These are phyloP conservation scores for Lycophotia porphyrea DNA, from an alignment of 2,888 invertebrate species.

Conservation along the genomic window DNA sequence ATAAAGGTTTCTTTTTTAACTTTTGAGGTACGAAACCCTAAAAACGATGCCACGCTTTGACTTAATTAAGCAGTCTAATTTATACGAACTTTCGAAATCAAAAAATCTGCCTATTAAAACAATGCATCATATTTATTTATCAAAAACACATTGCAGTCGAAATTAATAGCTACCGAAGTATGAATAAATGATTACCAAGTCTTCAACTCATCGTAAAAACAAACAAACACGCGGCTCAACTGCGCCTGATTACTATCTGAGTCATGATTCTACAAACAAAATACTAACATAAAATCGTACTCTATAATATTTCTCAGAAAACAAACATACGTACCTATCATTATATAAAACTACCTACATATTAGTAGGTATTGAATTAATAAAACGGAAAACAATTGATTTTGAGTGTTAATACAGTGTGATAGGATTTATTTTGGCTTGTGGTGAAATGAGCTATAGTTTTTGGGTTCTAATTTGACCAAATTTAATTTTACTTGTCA, in stretches of 20 bases:
- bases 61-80: too few species aligned
- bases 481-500: not conserved
- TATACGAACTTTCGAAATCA: too few species aligned
- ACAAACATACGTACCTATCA: constrained; percentile 32
- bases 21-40: too few species aligned
- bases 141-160: not conserved
- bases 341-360: constrained; percentile 36
- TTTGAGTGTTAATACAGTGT: constrained; percentile 10
- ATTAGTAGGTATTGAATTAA: constrained; percentile 18
- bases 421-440: constrained; percentile 26
- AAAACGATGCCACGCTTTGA: too few species aligned
- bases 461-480: constrained; percentile 2
- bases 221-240: constrained; percentile 16
- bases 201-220: not conserved
- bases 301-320: constrained; percentile 49
- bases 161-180: constrained; percentile 16
- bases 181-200: constrained; percentile 43
- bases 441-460: not conserved
- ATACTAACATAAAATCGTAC: not conserved
- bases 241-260: constrained; percentile 35
- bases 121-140: not conserved
- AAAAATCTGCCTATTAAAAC: not conserved
- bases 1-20: too few species aligned
- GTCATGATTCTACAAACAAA: constrained; percentile 40
- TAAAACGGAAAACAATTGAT: constrained; percentile 24